Conservation (phyloP, 2,888 invertebrate species). For the Mylabris sibirica region DNA sequence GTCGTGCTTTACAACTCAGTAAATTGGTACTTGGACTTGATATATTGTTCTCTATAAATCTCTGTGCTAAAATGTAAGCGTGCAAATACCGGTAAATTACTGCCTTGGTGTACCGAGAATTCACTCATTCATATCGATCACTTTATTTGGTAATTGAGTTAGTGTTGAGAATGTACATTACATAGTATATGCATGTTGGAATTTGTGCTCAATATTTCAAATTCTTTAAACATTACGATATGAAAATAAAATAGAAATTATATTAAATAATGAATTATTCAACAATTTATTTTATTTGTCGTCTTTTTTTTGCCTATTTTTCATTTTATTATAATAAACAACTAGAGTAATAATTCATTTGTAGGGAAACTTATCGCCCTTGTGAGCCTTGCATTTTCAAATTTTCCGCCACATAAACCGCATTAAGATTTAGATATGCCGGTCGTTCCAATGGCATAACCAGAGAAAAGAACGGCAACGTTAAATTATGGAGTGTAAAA, state of each 20-base stretch:
- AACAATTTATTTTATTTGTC: neutral
- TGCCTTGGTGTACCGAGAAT: constrained; percentile 49
- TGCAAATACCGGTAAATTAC: constrained; percentile 52
- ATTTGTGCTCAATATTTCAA: neutral
- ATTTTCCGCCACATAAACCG: constrained; percentile 57
- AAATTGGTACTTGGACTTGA: constrained; percentile 53
- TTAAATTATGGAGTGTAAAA: constrained; percentile 59
- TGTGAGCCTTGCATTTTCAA: constrained; percentile 53
- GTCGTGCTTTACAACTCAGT: constrained; percentile 54
- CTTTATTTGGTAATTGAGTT: constrained; percentile 50
- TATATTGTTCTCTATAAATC: constrained; percentile 52
- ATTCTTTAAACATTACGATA: neutral
- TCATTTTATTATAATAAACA: constrained; percentile 8
- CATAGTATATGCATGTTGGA: neutral
- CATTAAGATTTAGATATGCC: constrained; percentile 55
- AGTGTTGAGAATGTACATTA: constrained; percentile 17
- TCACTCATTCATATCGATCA: constrained; percentile 50
- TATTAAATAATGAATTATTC: neutral
- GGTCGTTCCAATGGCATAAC: constrained; percentile 42
- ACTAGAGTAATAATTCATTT: constrained; percentile 49
- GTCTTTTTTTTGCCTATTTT: neutral
- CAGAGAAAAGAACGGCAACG: constrained; percentile 46
- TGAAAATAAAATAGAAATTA: no score
- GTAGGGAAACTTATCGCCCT: constrained; percentile 45
- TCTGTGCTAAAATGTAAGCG: constrained; percentile 50